A percentile compares a stretch with the other conserved stretches of the same genome.
Evolutionary conservation across 2,113 vertebrate species (phyloP).

Genomic region (Chionis minor): DNA sequence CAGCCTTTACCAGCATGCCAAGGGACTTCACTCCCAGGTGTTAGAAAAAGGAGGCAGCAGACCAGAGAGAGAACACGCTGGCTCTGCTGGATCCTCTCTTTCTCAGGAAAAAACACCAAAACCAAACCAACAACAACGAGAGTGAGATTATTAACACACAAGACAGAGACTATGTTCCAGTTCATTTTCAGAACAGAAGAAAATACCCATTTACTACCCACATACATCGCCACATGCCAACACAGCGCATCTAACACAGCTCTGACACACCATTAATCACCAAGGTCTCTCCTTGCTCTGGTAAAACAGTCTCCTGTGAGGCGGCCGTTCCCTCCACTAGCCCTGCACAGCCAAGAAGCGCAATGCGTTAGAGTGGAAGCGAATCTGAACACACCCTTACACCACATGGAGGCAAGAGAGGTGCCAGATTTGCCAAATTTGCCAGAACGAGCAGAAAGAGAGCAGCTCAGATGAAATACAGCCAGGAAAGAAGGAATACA

Average conservation of each 20-base stretch:
- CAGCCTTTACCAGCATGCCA: not conserved
- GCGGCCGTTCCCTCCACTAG: not conserved
- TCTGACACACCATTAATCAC: not conserved
- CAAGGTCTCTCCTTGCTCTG: not conserved
- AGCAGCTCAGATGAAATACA: not conserved
- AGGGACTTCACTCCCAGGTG: not conserved
- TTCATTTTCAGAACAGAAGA: not conserved
- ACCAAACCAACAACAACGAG: not conserved
- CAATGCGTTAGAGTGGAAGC: rapidly evolving
- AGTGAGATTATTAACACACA: not conserved
- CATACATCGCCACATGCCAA: not conserved
- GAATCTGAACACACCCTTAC: not conserved
- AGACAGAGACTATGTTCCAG: not conserved
- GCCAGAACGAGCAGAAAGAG: not conserved
- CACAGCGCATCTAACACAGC: not conserved
- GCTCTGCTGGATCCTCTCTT: not conserved
- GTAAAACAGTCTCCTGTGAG: not conserved
- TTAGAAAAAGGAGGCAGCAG: not conserved
- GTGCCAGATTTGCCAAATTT: too few species aligned
- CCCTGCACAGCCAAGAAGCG: not conserved
- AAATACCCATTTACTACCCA: not conserved
- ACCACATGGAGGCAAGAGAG: not conserved
- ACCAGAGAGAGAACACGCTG: not conserved
- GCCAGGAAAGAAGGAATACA: not conserved
- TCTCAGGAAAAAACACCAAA: not conserved